A percentile compares a stretch with the other conserved stretches of the same genome.
These are phyloP conservation scores for Listrodromus nycthemerus DNA, from an alignment of 2,888 invertebrate species.

Conservation along the genomic window DNA sequence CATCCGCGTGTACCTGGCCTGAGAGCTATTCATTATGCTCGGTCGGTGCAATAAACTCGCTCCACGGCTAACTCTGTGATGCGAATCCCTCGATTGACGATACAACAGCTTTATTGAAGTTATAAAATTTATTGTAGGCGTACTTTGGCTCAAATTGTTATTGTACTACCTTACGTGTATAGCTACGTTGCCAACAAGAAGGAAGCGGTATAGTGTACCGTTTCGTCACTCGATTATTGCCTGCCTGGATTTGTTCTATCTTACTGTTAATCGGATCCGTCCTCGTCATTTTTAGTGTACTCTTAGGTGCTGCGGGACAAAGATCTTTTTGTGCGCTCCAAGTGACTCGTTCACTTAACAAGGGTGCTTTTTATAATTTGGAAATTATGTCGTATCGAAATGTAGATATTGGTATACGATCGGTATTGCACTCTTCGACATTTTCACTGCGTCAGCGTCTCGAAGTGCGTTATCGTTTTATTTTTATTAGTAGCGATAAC, in stretches of 20 bases:
- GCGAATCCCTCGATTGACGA: constrained; percentile 25
- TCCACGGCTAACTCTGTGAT: constrained; percentile 46
- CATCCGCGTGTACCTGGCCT: constrained; percentile 22
- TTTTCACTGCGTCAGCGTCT: background rate
- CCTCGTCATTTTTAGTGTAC: background rate
- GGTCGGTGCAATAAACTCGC: constrained; percentile 55
- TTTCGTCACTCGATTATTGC: background rate
- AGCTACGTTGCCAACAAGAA: constrained; percentile 28
- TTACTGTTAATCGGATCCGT: background rate
- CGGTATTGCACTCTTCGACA: background rate
- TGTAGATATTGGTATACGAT: background rate
- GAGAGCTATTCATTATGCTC: constrained; percentile 45
- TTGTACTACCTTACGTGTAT: constrained; percentile 33
- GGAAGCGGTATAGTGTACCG: constrained; percentile 19
- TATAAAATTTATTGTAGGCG: constrained; percentile 55
- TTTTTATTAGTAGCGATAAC: background rate
- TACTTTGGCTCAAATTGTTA: constrained; percentile 40
- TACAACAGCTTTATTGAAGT: constrained; percentile 52
- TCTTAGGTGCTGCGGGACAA: background rate
- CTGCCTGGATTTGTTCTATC: background rate
- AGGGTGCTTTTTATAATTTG: background rate
- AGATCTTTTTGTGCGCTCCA: background rate
- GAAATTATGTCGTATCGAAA: no score
- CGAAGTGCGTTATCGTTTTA: no score
- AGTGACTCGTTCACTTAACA: background rate